A percentile compares a stretch with the other conserved stretches of the same genome.
phyloP scores from a whole-genome alignment of 2,797 vertebrate genomes.

The Coregonus sp. region DNA sequence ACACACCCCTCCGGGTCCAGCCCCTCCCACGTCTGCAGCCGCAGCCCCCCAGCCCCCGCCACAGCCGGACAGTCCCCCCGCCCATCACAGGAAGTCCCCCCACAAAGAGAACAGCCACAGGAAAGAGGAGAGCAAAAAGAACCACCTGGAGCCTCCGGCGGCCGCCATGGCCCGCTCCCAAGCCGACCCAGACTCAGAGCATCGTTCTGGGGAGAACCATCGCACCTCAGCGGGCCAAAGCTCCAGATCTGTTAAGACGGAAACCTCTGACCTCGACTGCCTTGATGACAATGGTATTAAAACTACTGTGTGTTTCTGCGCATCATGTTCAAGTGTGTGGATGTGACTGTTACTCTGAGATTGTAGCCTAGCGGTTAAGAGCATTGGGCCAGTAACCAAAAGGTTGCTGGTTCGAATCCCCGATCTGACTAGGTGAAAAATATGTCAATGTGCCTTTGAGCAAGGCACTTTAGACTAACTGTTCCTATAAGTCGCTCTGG shows the following conservation, averaged over 20 bases:
- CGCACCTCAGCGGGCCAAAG: slow-evolving; percentile 71
- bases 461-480: too few relatives aligned
- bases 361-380: background rate
- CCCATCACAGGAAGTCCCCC: slow-evolving; percentile 88
- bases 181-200: slow-evolving; percentile 56
- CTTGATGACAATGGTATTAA: slow-evolving; percentile 84
- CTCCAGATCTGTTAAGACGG: slow-evolving; percentile 71
- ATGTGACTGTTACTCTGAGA: background rate
- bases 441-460: too few relatives aligned
- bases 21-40: slow-evolving; percentile 19
- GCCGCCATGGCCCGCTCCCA: slow-evolving; percentile 73
- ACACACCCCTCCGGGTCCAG: slow-evolving; percentile 41
- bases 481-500: too few relatives aligned
- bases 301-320: background rate
- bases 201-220: slow-evolving; percentile 75
- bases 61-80: slow-evolving; percentile 72
- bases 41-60: slow-evolving; percentile 61
- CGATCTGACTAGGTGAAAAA: too few relatives aligned
- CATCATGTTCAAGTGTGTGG: background rate
- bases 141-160: slow-evolving; percentile 81
- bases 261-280: slow-evolving; percentile 74
- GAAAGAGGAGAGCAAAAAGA: slow-evolving; percentile 92
- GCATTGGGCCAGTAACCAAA: too few relatives aligned
- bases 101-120: slow-evolving; percentile 92
- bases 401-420: too few relatives aligned